Base-by-base conservation (phyloP, 2,113 vertebrate species). In the Taurulus bubalis region DNA sequence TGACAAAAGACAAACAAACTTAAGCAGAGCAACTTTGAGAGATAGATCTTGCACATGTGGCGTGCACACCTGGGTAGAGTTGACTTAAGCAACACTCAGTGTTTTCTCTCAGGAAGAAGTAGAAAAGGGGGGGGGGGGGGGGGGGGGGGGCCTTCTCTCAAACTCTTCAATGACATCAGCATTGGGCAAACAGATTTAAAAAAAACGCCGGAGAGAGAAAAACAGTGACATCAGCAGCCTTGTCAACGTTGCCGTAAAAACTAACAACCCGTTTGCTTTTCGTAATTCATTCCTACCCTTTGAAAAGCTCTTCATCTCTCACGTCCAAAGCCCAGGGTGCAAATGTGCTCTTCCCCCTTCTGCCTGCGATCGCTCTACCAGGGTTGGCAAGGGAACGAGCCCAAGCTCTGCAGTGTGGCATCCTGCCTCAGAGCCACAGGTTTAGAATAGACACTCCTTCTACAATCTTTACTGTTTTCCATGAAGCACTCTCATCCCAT, bases 1-100 rank as follows among this genome's bases (percentile, higher is more conserved):
- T 86, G 86, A 92, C 80, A 87, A 88, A 91, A 92, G 89, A 86
- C 90, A 92, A 92, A 92, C 89, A 93, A 94, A 89, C 90, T 89
- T 89, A 91, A 91, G 90, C 75, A 82, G 74, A 76, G 69, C 6
- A 53, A 79, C 89, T 90, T 89, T 90, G 89, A 91, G 87, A 88
- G 87, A 91, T 86, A 83, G 83, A 85, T 85, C 71, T 74, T 65
- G 51, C 88, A 91, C 92, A 91, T 92, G 88, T 90, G 90, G 89
- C 56, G 60, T 56, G 81, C 87, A 89, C 92, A 94, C 92, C 93
- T 93, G 90, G 58, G 85, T 42, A 40, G 69, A 85, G 89, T 87
- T 90, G 86, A 92, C 85, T 82, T 85, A 83, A 90, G 85, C 83
- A 90, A 81, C 82, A 80, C 77, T 84, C 73, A 65, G 79, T 90